Percentiles rank a stretch among this genome's conserved stretches.
Conservation (phyloP, 1,140 invertebrate species). For the Ephestia elutella region DNA sequence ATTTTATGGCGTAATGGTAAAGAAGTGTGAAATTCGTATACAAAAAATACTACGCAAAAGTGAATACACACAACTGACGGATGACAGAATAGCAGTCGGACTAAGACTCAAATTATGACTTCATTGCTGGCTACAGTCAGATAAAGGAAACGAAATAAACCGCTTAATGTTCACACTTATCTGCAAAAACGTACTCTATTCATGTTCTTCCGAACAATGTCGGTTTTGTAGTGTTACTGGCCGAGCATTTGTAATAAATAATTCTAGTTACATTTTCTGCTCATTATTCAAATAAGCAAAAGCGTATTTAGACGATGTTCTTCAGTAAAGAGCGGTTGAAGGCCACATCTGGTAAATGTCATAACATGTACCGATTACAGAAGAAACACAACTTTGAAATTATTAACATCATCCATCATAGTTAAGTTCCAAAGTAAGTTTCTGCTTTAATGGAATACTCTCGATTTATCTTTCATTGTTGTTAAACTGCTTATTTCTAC, state of each 20-base stretch:
- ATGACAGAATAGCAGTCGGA: not conserved
- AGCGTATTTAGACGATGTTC: conserved; percentile 1
- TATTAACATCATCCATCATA: too few relatives aligned
- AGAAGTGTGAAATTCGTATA: not conserved
- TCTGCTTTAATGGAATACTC: too few relatives aligned
- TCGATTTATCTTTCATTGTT: too few relatives aligned
- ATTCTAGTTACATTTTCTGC: not conserved
- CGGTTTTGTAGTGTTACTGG: not conserved
- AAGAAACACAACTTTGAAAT: not conserved
- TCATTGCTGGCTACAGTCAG: conserved; percentile 1
- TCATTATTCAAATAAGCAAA: conserved; percentile 1
- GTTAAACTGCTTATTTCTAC: too few relatives aligned
- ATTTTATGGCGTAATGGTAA: not conserved
- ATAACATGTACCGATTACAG: not conserved
- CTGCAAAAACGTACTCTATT: not conserved
- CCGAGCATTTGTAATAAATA: not conserved
- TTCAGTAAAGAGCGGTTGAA: not conserved
- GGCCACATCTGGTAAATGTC: not conserved
- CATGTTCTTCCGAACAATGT: not conserved
- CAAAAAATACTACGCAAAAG: not conserved
- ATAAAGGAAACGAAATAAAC: not conserved
- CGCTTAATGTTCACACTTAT: not conserved
- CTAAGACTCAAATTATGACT: conserved; percentile 1
- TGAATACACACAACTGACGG: conserved; percentile 1
- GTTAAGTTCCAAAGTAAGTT: too few relatives aligned